A percentile compares a stretch with the other conserved stretches of the same genome.
These are phyloP conservation scores for Lichenostomus cassidix DNA, from an alignment of 2,113 vertebrate species.

Conservation along the genomic window DNA sequence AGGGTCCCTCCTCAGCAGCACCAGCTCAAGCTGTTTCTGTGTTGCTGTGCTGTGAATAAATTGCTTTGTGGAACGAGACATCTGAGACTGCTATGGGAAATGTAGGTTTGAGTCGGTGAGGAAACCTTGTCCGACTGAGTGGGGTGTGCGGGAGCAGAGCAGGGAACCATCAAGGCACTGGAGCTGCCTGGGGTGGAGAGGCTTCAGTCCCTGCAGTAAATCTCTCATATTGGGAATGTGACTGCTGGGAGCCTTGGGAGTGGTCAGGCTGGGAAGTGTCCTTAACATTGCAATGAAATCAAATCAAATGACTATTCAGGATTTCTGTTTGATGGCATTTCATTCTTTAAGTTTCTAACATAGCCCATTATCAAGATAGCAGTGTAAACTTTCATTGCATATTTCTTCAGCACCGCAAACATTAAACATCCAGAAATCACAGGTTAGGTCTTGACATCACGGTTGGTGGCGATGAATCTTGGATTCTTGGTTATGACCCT, in stretches of 20 bases:
- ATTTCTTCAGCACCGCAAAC: neutral
- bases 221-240: too few species aligned
- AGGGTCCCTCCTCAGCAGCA: neutral
- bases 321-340: neutral
- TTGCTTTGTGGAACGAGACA: neutral
- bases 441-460: neutral
- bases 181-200: accelerated
- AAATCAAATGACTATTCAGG: neutral
- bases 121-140: neutral
- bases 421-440: neutral
- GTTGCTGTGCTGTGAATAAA: neutral
- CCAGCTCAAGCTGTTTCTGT: neutral
- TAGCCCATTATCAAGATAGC: neutral
- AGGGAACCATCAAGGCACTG: accelerated
- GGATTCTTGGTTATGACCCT: neutral
- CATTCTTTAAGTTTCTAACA: neutral
- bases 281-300: neutral
- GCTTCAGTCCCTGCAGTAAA: neutral
- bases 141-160: neutral
- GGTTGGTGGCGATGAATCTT: neutral
- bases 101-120: neutral
- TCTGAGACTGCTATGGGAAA: neutral
- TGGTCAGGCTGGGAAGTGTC: neutral
- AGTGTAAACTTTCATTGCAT: neutral
- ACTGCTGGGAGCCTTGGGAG: accelerated